phyloP scores from a whole-genome alignment of 2,113 vertebrate species.

The Meriones unguiculatus region DNA sequence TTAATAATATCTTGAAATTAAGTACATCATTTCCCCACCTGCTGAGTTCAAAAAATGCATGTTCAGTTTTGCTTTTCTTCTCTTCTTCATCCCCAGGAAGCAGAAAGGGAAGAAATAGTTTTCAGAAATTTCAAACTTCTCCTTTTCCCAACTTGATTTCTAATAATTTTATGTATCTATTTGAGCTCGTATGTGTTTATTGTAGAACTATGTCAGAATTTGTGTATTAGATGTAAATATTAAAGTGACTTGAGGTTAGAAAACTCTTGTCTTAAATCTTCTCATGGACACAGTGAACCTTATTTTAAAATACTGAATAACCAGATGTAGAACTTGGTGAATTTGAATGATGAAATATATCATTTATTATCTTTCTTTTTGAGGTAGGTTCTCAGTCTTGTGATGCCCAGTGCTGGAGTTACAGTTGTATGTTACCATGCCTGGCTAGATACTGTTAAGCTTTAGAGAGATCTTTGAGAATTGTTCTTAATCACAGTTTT shows the following conservation, averaged over 20 bases:
- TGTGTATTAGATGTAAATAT: background rate
- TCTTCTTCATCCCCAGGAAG: background rate
- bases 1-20: background rate
- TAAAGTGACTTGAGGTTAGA: background rate
- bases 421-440: background rate
- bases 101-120: background rate
- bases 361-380: background rate
- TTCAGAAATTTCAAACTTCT: conserved; percentile 29
- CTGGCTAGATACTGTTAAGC: conserved; percentile 11
- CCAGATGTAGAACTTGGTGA: background rate
- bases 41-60: background rate
- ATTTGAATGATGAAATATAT: background rate
- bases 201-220: background rate
- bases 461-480: conserved; percentile 23
- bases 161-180: conserved; percentile 35
- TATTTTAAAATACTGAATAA: conserved; percentile 40
- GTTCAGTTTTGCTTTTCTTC: background rate
- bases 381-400: background rate
- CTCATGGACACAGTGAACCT: background rate
- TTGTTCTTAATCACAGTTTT: background rate
- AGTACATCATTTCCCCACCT: background rate
- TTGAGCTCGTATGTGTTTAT: background rate
- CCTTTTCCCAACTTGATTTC: conserved; percentile 23
- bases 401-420: background rate
- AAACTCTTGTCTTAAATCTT: background rate